Evolutionary conservation across 2,113 vertebrate species (phyloP).

Genomic region (Notothenia rossii): DNA sequence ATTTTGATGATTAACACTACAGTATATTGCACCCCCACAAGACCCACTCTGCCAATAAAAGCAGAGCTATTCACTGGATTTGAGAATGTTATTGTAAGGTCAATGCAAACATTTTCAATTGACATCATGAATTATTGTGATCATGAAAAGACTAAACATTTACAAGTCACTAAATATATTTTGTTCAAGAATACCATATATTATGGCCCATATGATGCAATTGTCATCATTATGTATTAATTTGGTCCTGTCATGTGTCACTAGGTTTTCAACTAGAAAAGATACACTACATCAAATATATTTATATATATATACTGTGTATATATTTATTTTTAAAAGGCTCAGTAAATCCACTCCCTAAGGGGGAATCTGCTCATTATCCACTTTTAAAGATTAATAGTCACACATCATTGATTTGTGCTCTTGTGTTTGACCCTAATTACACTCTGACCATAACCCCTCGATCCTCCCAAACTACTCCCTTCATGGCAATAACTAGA

Average conservation of each 20-base stretch:
- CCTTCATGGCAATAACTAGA: slow-evolving; percentile 32
- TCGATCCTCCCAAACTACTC: slow-evolving; percentile 1
- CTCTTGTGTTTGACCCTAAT: slow-evolving; percentile 38
- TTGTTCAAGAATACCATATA: not conserved
- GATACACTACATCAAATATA: not conserved
- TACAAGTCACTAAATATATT: not conserved
- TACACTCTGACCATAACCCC: slow-evolving; percentile 26
- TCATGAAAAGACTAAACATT: not conserved
- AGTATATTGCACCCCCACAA: slow-evolving; percentile 1
- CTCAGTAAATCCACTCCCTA: not conserved
- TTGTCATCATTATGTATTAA: not conserved
- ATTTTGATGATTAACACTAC: not conserved
- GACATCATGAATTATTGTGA: not conserved
- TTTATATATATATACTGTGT: not conserved
- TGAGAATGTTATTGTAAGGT: not conserved
- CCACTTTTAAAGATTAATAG: slow-evolving; percentile 20
- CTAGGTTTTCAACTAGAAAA: not conserved
- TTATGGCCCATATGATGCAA: not conserved
- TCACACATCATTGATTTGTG: slow-evolving; percentile 37
- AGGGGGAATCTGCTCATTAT: not conserved
- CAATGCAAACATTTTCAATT: not conserved
- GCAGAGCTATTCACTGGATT: not conserved
- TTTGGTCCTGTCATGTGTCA: not conserved
- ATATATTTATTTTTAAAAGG: not conserved
- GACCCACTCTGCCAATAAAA: not conserved